Evolutionary conservation across 2,888 invertebrate genomes (phyloP), one percentile per base, ranked within the genome.

Genomic region (Lycaena phlaeas): DNA sequence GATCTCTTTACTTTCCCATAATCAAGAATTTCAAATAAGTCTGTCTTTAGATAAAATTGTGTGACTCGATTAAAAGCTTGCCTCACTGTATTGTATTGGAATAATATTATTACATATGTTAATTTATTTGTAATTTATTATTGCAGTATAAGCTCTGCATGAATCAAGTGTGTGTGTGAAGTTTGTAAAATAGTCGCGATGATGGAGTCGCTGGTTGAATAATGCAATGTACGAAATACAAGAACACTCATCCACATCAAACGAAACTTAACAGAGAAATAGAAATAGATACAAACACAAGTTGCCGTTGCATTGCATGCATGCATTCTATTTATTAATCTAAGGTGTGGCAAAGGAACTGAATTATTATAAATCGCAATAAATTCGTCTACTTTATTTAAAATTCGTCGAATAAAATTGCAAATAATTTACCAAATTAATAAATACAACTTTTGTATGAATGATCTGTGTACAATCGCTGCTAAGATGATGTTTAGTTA

Each of bases 261-360:
- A 40, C 30, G 51, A 57, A 59, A 53, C 57, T 63, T 57, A 59
- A 63, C 63, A 69, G 62, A 64, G 61, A 45, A n/a, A 62, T 59
- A 65, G 59, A 66, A 61, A 59, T 25, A 49, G 43, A 53, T 44
- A 51, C 53, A 59, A 57, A 65, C 59, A 63, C 53, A 57, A 51
- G 57, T 60, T 64, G 57, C 62, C 64, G 60, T 34, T 62, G 22
- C 36, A 36, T 65, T 65, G 61, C 60, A 61, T 57, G 54, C 82
- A 81, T 84, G 84, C 82, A 79, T 59, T 59, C 72, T 73, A 57
- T 61, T 56, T 60, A 78, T 75, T 77, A 75, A 70, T 79, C 84
- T 84, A 82, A 81, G 82, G 84, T 84, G 82, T 84, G 84, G 82
- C 82, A 82, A 82, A 82, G 81, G 77, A 74, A 76, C 78, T 81